Conservation (phyloP, 2,113 vertebrate species). For the Amia ocellicauda region DNA sequence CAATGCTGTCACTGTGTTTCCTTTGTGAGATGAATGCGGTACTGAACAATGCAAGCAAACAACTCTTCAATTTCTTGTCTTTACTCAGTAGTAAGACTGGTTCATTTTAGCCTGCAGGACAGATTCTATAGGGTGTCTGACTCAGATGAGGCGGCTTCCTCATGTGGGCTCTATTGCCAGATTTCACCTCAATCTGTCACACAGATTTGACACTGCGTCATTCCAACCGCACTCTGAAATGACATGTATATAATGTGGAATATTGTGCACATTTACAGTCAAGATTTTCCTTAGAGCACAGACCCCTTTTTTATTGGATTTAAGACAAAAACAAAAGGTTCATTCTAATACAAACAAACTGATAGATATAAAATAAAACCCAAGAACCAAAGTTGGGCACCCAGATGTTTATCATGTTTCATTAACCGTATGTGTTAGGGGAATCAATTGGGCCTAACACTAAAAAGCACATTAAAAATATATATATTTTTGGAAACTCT, state of each 20-base stretch:
- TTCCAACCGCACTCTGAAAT: slow-evolving; percentile 86
- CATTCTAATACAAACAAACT: not conserved
- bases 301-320: slow-evolving; percentile 14
- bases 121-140: slow-evolving; percentile 79
- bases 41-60: slow-evolving; percentile 57
- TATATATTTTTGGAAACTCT: no score
- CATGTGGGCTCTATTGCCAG: slow-evolving; percentile 80
- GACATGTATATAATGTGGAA: slow-evolving; percentile 98
- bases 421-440: no score
- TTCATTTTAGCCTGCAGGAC: slow-evolving; percentile 76
- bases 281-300: slow-evolving; percentile 59
- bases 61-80: slow-evolving; percentile 57
- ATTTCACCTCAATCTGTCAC: slow-evolving; percentile 99
- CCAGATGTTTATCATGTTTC: not conserved
- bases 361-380: slow-evolving; percentile 3
- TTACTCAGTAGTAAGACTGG: slow-evolving; percentile 51
- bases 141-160: slow-evolving; percentile 79
- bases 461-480: no score
- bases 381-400: not conserved
- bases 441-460: no score
- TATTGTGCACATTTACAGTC: slow-evolving; percentile 98
- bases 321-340: slow-evolving; percentile 4
- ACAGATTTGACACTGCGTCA: slow-evolving; percentile 97
- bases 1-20: slow-evolving; percentile 57
- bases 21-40: slow-evolving; percentile 36